Conservation (phyloP, 2,888 invertebrate genomes). For the Ochropleura leucogaster region DNA sequence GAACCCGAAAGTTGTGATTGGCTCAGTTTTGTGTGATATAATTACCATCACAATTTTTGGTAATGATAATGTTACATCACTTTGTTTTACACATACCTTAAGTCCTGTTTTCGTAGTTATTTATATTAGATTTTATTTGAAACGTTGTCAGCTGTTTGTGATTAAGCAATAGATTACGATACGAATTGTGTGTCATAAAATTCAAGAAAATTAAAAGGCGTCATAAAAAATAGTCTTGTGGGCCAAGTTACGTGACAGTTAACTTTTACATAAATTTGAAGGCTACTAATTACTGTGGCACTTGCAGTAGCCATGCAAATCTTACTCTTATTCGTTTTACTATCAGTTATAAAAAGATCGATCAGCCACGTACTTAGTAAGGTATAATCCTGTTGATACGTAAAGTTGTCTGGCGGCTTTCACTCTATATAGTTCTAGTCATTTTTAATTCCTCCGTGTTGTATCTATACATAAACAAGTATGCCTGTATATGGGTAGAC, state of each 20-base stretch:
- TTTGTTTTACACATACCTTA: slow-evolving; percentile 37
- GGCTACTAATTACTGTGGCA: neutral
- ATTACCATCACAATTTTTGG: slow-evolving; percentile 8
- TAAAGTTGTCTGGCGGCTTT: slow-evolving; percentile 80
- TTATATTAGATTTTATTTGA: slow-evolving; percentile 64
- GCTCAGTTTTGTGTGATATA: slow-evolving; percentile 41
- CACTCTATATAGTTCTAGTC: slow-evolving; percentile 88
- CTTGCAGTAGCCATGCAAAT: neutral
- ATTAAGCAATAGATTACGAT: slow-evolving; percentile 45
- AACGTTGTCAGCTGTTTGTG: slow-evolving; percentile 58
- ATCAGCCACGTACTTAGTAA: slow-evolving; percentile 62
- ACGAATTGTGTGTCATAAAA: slow-evolving; percentile 30
- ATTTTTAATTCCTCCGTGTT: slow-evolving; percentile 88
- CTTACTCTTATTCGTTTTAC: neutral
- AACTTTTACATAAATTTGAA: neutral
- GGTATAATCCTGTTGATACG: slow-evolving; percentile 53
- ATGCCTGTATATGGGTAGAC: slow-evolving; percentile 88
- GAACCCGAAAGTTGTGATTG: slow-evolving; percentile 12
- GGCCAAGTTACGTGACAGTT: slow-evolving; percentile 6
- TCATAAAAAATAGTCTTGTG: slow-evolving; percentile 5
- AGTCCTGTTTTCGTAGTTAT: slow-evolving; percentile 55
- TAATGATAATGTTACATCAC: slow-evolving; percentile 15
- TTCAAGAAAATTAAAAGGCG: slow-evolving; percentile 17
- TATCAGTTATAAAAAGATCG: slow-evolving; percentile 6
- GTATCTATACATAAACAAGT: slow-evolving; percentile 83